Base-by-base conservation (phyloP, 2,888 invertebrate species). In the Drosophila tripunctata region DNA sequence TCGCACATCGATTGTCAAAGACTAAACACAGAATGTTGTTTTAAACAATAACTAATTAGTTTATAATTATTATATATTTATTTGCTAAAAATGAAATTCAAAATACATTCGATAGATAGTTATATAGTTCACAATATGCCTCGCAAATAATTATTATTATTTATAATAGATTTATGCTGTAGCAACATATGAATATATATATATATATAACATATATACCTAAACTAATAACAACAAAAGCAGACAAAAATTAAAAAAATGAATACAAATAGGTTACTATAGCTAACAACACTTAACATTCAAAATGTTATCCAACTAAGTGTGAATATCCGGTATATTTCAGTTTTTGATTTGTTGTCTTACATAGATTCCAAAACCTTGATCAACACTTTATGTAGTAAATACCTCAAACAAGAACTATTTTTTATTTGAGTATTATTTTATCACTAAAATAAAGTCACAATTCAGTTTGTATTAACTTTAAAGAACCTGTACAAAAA, bases 121-220 rank as follows among this genome's bases (percentile, higher is more conserved):
- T 60, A 47, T 60, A 47, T 50, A 55, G 40, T 58, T 48, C 40
- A 70, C 50, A 38, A 24, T 8, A 58, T 64, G 83, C 80, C 80
- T 81, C 80, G 80, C 86, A 86, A 64, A 62, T n/a, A n/a, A n/a
- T 56, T 54, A 61, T 45, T 35, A 44, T 47, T 43, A 41, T 33
- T 10, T 15, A 44, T 12, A 10, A 40, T 22, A 41, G n/a, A 40
- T 19, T 27, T 35, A 33, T n/a, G 27, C 8, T 10, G 8, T 10
- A 27, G 27, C 0, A 10, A 2, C 12, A 56, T 31, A 33, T 35
- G 3, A 10, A 4, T 38, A 36, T 22, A 15, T 7, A 21, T 17
- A 17, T 10, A 1, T 27, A 10, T 27, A 10, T 4, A n/a, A n/a
- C n/a, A n/a, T n/a, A n/a, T n/a, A n/a, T n/a, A n/a, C n/a, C n/a